A percentile compares a stretch with the other conserved stretches of the same genome.
phyloP scores from a whole-genome alignment of 2,888 invertebrate genomes.

The Heteropelma amictum region DNA sequence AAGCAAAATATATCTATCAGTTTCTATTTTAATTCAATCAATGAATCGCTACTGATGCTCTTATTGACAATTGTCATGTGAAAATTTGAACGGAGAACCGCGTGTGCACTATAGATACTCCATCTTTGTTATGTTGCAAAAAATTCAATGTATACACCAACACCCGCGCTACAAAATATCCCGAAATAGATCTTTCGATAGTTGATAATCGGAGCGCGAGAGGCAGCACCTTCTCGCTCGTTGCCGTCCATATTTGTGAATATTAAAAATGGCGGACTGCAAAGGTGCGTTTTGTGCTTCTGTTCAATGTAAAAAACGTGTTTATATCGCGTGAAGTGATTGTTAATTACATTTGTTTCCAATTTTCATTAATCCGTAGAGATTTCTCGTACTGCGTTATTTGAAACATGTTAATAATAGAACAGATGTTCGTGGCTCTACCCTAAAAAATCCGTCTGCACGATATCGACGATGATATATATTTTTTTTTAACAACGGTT shows the following conservation, averaged over 20 bases:
- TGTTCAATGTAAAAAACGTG: conserved; percentile 56
- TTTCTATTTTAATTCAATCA: too few relatives aligned
- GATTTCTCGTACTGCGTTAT: background rate
- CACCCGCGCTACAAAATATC: too few relatives aligned
- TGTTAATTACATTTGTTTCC: conserved; percentile 28
- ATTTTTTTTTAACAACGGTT: conserved; percentile 47
- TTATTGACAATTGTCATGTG: too few relatives aligned
- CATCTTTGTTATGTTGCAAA: too few relatives aligned
- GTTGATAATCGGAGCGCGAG: conserved; percentile 18
- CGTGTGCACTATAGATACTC: too few relatives aligned
- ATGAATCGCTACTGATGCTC: too few relatives aligned
- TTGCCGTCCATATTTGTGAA: conserved; percentile 51
- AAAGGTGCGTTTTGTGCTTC: conserved; percentile 73
- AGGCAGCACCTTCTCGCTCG: conserved; percentile 48
- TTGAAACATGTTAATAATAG: too few relatives aligned
- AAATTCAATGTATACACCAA: too few relatives aligned
- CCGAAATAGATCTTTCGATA: conserved; percentile 3
- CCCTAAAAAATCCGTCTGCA: conserved; percentile 30
- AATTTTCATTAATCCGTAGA: conserved; percentile 12
- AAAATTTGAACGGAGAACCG: too few relatives aligned
- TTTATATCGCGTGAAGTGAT: conserved; percentile 49
- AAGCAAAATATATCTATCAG: too few relatives aligned
- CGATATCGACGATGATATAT: conserved; percentile 29
- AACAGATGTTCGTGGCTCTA: too few relatives aligned
- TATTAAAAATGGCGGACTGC: conserved; percentile 72